Conservation (phyloP, 23 tunicate genomes). For the Phallusia fumigata region DNA sequence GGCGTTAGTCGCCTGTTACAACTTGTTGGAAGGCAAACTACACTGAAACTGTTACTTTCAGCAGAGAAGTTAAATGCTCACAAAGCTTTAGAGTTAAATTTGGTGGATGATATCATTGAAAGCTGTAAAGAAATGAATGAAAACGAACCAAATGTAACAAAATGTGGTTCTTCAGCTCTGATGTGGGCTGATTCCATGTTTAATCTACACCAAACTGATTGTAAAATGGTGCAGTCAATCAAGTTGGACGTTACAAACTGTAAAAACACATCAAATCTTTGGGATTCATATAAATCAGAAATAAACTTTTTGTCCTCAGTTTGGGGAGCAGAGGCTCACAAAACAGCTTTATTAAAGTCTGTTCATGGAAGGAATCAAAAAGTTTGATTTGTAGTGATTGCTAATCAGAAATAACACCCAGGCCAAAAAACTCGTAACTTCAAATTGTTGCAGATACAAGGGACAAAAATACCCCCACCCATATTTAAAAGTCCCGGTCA, state of each 20-base stretch:
- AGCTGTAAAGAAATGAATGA: background rate
- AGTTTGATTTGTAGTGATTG: background rate
- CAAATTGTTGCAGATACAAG: too few species aligned
- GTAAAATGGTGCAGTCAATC: constrained; percentile 11
- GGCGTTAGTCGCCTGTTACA: constrained; percentile 42
- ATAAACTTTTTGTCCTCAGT: constrained; percentile 13
- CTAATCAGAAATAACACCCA: too few species aligned
- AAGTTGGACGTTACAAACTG: background rate
- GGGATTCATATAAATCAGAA: constrained; percentile 14
- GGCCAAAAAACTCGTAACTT: too few species aligned
- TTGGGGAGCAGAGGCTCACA: constrained; percentile 31
- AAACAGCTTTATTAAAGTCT: constrained; percentile 1
- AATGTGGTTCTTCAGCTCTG: background rate
- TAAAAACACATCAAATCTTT: background rate
- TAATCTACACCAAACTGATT: constrained; percentile 11
- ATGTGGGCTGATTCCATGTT: constrained; percentile 18
- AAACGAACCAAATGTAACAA: background rate
- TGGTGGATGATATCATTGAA: constrained; percentile 33
- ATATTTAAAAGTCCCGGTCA: too few species aligned
- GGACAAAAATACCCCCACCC: too few species aligned
- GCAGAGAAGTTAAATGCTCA: constrained; percentile 25
- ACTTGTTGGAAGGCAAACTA: constrained; percentile 44
- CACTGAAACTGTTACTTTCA: constrained; percentile 42
- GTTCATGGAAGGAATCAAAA: constrained; percentile 2
- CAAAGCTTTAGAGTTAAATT: constrained; percentile 28